Evolutionary conservation across 2,113 vertebrate species (phyloP).

Genomic region (Deroptyus accipitrinus): DNA sequence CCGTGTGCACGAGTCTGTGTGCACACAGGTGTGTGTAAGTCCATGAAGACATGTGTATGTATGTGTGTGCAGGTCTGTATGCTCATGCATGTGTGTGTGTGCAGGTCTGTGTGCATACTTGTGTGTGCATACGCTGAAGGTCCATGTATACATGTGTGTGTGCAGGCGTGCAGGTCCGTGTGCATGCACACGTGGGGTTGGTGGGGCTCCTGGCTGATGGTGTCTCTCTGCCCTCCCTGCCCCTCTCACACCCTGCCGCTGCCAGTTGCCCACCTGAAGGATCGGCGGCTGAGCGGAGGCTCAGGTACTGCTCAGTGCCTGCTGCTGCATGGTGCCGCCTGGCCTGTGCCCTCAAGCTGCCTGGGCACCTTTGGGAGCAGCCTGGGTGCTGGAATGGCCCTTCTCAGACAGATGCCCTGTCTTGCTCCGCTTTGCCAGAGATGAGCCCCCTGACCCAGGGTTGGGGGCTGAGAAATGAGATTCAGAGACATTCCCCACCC

Average conservation of each 20-base stretch:
- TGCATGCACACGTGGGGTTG: not conserved
- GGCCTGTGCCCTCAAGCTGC: not conserved
- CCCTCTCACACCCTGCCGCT: conserved; percentile 75
- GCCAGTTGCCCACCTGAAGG: conserved; percentile 97
- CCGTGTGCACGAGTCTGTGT: rapidly evolving
- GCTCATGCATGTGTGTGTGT: not conserved
- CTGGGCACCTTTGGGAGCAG: conserved; percentile 15
- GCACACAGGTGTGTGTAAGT: too few relatives aligned
- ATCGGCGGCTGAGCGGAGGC: conserved; percentile 96
- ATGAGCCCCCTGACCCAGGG: not conserved
- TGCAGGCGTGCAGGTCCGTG: not conserved
- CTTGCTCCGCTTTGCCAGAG: not conserved
- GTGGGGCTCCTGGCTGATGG: not conserved
- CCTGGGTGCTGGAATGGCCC: not conserved
- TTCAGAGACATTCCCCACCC: not conserved
- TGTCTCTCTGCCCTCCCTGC: conserved; percentile 40
- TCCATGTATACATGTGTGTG: not conserved
- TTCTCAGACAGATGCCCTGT: not conserved
- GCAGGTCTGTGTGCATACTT: not conserved
- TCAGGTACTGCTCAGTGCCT: conserved; percentile 83
- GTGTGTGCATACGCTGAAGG: too few relatives aligned
- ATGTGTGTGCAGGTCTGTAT: not conserved
- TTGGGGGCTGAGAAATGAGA: not conserved
- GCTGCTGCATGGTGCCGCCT: conserved; percentile 54
- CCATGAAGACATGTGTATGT: not conserved